Evolutionary conservation across 2,113 vertebrate genomes (phyloP).

Genomic region (Centropus bengalensis): DNA sequence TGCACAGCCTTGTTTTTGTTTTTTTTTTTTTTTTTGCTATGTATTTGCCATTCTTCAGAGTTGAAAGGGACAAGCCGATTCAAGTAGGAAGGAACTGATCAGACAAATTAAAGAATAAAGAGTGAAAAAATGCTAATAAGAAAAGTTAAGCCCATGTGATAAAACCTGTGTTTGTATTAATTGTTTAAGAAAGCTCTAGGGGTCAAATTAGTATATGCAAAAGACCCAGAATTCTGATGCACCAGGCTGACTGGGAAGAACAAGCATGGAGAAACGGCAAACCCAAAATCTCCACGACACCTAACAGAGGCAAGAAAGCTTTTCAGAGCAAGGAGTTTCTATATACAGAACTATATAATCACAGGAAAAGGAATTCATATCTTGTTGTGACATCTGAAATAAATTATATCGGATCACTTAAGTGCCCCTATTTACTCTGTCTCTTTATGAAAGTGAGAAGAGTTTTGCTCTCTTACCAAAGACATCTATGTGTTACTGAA

Average conservation of each 20-base stretch:
- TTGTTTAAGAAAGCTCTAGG: background rate
- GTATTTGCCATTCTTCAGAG: background rate
- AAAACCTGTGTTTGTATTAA: background rate
- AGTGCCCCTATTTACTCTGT: background rate
- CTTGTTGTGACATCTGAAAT: background rate
- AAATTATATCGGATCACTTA: background rate
- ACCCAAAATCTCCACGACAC: background rate
- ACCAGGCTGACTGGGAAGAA: background rate
- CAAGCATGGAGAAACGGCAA: background rate
- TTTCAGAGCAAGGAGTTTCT: background rate
- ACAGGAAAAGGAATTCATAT: background rate
- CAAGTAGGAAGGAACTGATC: background rate
- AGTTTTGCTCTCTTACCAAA: background rate
- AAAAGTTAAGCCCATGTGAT: background rate
- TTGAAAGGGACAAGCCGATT: background rate
- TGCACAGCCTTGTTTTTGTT: background rate
- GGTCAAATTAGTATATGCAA: background rate
- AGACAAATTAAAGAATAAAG: background rate
- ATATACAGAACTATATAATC: background rate
- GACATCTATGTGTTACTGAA: background rate
- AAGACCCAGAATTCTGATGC: background rate
- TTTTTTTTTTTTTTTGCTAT: background rate
- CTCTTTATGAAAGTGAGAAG: background rate
- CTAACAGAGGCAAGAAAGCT: background rate
- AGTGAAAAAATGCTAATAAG: background rate